phyloP scores from a whole-genome alignment of 2,797 vertebrate species.

The Mus caroli region DNA sequence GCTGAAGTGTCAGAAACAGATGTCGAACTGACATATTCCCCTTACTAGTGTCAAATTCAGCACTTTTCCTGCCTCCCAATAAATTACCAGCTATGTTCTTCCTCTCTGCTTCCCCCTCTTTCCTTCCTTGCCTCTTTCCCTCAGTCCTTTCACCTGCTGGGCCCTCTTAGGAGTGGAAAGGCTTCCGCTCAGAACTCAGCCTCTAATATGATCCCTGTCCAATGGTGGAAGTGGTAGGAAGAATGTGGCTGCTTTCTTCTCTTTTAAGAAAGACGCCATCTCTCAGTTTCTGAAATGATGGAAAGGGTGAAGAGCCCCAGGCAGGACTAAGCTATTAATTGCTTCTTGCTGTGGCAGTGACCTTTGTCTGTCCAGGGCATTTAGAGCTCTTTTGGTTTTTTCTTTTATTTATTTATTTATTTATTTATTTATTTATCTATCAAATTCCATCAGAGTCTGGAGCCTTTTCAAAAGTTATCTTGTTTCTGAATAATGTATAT shows the following conservation, averaged over 20 bases:
- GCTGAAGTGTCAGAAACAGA: constrained; percentile 80
- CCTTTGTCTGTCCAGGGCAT: neutral
- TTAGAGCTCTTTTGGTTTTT: neutral
- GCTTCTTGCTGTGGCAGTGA: neutral
- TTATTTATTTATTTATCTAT: neutral
- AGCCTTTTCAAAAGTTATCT: neutral
- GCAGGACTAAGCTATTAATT: neutral
- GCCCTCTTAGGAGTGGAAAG: neutral
- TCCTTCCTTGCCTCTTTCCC: constrained; percentile 17
- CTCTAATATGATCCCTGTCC: neutral
- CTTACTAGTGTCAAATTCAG: constrained; percentile 79
- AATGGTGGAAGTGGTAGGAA: neutral
- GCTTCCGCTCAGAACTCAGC: neutral
- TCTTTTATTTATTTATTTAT: neutral
- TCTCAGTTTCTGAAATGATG: neutral
- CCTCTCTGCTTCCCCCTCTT: constrained; percentile 20
- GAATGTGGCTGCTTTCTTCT: neutral
- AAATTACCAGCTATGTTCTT: constrained; percentile 68
- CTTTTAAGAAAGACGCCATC: neutral
- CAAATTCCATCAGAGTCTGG: neutral
- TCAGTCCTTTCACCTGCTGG: neutral
- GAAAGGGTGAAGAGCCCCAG: neutral
- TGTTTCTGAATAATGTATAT: neutral
- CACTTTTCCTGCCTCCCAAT: constrained; percentile 71
- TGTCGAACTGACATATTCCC: constrained; percentile 81